Base-by-base conservation (phyloP, 2,797 vertebrate genomes). In the Fundulus diaphanus region DNA sequence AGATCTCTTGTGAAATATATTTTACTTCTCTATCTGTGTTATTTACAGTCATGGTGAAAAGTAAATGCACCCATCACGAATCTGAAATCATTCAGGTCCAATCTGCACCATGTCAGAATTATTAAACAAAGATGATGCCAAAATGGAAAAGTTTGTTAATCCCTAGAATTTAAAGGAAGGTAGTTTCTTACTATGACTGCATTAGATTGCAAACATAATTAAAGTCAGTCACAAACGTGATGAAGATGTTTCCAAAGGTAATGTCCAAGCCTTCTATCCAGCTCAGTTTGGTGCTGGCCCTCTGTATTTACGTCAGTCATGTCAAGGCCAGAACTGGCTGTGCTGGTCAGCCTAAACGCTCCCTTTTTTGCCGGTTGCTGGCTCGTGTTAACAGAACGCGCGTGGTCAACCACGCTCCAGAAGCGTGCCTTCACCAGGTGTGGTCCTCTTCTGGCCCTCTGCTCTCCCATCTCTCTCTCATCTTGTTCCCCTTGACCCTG, bases 361-460 rank as follows among this genome's bases (percentile, higher is more conserved):
- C 70, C 73, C 70, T 37, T 73, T 81, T 44, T 29, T 69, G 76
- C 72, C 85, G 4, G 72, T 61, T 88, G 20, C 70, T 88, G 86
- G 86, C 85, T 77, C 1, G 7, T 37, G 78, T 85, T 79, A 37
- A 75, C 40, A 75, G 67, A 68, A 74, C 57, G 73, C 78, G 70
- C 68, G 18, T 6, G 69, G 79, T 81, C 40, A 80, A 83, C 85
- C 93, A 85, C 92, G 73, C 92, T 92, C 95, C 94, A 76, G 93
- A 93, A 97, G 96, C 93, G 95, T 96, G 96, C 92, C 93, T 88
- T 79, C 91, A 81, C 87, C 92, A 92, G 92, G 93, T 94, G 93
- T 86, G 88, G 93, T 93, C 92, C 88, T 83, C 84, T 87, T 73
- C 74, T 74, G 54, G 46, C 68, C 15, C 82, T 74, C 80, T 59